phyloP scores from a whole-genome alignment of 2,797 vertebrate genomes.

The Tinamus major region DNA sequence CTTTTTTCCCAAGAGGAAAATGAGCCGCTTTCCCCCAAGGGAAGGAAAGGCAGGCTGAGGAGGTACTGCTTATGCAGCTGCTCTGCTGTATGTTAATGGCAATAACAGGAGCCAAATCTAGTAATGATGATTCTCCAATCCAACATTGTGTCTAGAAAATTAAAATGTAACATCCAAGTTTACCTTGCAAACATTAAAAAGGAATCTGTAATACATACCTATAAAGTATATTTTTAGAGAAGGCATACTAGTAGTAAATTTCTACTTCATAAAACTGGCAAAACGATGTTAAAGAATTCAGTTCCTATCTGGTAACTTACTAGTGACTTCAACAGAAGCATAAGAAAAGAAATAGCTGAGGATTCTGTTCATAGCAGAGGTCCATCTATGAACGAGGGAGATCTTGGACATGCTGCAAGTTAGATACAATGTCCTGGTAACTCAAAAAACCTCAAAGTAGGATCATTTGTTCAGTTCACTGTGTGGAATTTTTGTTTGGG shows the following conservation, averaged over 20 bases:
- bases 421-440: neutral
- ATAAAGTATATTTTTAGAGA: neutral
- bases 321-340: neutral
- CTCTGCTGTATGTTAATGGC: neutral
- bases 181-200: neutral
- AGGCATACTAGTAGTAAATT: neutral
- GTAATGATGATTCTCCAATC: neutral
- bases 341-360: neutral
- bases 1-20: too few species aligned
- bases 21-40: neutral
- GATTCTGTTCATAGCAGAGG: neutral
- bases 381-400: neutral
- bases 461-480: neutral
- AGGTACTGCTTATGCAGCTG: neutral
- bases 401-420: neutral
- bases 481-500: neutral
- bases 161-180: neutral
- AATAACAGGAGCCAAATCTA: neutral
- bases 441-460: neutral
- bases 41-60: constrained; percentile 5
- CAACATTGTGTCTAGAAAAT: neutral
- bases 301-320: neutral
- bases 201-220: neutral
- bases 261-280: neutral
- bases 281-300: neutral